phyloP scores from a whole-genome alignment of 1,140 invertebrate species.

The Rhopalosiphum padi region DNA sequence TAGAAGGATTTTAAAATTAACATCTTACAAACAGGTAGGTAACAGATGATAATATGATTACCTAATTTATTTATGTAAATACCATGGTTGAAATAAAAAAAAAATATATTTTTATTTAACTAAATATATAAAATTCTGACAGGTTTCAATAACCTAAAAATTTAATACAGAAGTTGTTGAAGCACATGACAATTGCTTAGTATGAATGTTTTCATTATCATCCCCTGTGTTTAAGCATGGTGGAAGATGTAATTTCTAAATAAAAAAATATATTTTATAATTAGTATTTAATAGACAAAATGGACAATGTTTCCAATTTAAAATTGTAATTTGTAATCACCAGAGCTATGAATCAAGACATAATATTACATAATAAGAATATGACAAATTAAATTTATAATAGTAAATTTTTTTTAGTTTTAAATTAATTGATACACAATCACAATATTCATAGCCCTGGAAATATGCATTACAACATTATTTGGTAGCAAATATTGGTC shows the following conservation, averaged over 20 bases:
- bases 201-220: neutral
- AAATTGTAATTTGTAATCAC: neutral
- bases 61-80: too few species aligned
- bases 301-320: neutral
- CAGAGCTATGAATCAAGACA: neutral
- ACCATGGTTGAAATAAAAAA: too few species aligned
- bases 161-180: neutral
- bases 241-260: slow-evolving; percentile 52
- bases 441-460: neutral
- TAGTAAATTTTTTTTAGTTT: neutral
- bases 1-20: too few species aligned
- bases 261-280: neutral
- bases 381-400: neutral
- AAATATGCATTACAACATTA: neutral
- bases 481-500: neutral
- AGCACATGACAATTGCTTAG: neutral
- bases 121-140: neutral
- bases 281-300: neutral
- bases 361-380: neutral
- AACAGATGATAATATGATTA: too few species aligned
- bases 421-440: neutral
- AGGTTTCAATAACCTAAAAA: neutral
- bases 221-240: slow-evolving; percentile 1
- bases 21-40: too few species aligned
- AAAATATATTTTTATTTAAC: neutral